A percentile compares a stretch with the other conserved stretches of the same genome.
Conservation (phyloP, 2,797 vertebrate species). For the Pangasius larnaudii region DNA sequence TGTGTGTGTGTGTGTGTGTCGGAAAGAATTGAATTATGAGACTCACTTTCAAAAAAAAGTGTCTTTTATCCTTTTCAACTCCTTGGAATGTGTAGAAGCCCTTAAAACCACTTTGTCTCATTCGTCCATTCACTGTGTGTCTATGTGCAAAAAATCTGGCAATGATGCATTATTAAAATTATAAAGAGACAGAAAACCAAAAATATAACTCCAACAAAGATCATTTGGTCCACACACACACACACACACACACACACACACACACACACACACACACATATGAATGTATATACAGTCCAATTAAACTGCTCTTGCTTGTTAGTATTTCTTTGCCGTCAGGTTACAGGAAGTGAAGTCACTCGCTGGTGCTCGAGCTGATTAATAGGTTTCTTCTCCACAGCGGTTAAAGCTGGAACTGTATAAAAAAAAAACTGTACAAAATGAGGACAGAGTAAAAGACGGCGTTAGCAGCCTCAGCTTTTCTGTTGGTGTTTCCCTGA, state of each 20-base stretch:
- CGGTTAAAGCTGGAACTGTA: background rate
- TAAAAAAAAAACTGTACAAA: background rate
- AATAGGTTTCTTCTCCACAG: background rate
- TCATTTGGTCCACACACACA: background rate
- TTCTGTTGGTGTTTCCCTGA: background rate
- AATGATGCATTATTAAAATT: background rate
- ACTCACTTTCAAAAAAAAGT: background rate
- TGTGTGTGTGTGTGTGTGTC: background rate
- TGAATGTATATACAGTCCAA: background rate
- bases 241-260: background rate
- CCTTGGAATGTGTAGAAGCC: background rate
- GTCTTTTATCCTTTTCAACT: background rate
- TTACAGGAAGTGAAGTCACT: background rate
- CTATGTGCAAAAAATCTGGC: background rate
- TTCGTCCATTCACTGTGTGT: background rate
- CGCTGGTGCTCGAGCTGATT: background rate
- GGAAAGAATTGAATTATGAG: background rate
- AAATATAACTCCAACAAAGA: background rate
- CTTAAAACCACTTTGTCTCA: background rate
- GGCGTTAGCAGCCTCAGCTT: too few relatives aligned
- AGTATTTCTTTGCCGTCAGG: background rate
- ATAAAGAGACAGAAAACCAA: background rate
- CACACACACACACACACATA: too few relatives aligned
- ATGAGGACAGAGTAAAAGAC: background rate
- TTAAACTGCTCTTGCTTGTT: background rate